A percentile compares a stretch with the other conserved stretches of the same genome.
These are phyloP conservation scores for Prunella himalayana DNA, from an alignment of 2,113 vertebrate genomes.

Conservation along the genomic window DNA sequence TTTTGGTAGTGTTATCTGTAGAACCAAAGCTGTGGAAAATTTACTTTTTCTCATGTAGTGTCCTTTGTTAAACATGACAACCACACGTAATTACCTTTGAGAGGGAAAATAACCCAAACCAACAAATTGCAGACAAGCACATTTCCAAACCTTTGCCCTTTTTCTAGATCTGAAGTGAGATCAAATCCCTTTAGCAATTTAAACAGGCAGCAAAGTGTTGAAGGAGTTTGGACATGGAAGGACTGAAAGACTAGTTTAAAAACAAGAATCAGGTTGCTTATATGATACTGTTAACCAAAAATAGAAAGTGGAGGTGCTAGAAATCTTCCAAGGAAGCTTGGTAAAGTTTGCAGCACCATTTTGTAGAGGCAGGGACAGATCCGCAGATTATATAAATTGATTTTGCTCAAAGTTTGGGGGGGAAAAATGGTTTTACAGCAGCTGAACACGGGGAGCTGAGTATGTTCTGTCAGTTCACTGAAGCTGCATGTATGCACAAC, in stretches of 20 bases:
- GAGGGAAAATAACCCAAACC: not conserved
- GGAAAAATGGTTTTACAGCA: not conserved
- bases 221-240: not conserved
- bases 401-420: not conserved
- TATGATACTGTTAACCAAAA: not conserved
- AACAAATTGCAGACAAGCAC: not conserved
- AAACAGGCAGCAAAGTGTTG: not conserved
- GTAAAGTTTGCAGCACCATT: conserved; percentile 29
- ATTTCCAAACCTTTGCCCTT: not conserved
- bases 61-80: not conserved
- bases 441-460: not conserved
- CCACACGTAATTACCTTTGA: not conserved
- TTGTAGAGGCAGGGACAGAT: not conserved
- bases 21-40: not conserved
- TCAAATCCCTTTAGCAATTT: not conserved
- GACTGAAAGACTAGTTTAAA: not conserved
- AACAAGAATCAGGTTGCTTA: conserved; percentile 28
- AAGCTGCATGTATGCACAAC: not conserved
- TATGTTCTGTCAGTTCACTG: not conserved
- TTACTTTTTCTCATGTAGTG: not conserved
- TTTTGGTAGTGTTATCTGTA: not conserved
- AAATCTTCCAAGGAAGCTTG: conserved; percentile 14
- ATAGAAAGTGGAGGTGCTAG: conserved; percentile 26
- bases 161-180: not conserved
- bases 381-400: not conserved